Evolutionary conservation across 2,888 invertebrate species (phyloP).

Genomic region (Halictus quadricinctus): DNA sequence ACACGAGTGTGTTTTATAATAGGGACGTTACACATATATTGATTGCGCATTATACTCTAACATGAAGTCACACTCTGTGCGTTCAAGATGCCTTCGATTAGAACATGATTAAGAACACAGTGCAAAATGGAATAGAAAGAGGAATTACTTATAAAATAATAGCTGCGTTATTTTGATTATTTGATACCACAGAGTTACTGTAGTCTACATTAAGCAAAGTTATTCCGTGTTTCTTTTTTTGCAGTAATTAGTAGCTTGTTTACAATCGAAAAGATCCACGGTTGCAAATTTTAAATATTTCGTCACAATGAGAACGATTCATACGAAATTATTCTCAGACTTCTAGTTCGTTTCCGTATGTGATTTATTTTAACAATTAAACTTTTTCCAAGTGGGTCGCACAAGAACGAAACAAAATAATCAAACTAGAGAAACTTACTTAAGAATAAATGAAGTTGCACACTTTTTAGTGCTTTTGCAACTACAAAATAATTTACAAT

Average conservation of each 20-base stretch:
- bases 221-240: not conserved
- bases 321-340: not conserved
- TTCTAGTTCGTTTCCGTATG: not conserved
- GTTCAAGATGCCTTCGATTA: not conserved
- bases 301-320: not conserved
- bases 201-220: not conserved
- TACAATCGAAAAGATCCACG: not conserved
- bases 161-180: not conserved
- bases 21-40: not conserved
- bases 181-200: not conserved
- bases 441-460: not conserved
- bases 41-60: not conserved
- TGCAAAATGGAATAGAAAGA: not conserved
- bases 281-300: not conserved
- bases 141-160: not conserved
- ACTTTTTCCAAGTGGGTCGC: not conserved
- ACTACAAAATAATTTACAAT: not conserved
- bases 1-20: not conserved
- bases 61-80: not conserved
- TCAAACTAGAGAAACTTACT: not conserved
- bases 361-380: not conserved
- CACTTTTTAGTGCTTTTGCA: not conserved
- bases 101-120: not conserved
- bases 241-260: not conserved
- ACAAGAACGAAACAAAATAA: not conserved